Conservation (phyloP, 2,113 vertebrate genomes). For the Nothobranchius furzeri region DNA sequence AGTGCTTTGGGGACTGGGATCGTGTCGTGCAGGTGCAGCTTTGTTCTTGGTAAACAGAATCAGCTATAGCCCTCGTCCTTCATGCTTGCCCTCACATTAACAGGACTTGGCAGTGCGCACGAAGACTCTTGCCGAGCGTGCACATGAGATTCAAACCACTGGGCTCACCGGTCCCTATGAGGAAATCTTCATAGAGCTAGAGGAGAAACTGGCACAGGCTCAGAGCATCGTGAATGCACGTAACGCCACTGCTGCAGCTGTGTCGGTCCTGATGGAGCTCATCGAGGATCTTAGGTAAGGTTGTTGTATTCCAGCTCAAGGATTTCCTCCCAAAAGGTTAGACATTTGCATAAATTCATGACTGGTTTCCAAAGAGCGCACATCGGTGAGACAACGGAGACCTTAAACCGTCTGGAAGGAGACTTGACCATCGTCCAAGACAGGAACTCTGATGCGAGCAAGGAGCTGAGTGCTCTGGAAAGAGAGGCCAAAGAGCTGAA, state of each 20-base stretch:
- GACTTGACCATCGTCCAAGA: constrained; percentile 89
- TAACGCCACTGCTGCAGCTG: constrained; percentile 81
- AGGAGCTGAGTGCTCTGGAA: constrained; percentile 85
- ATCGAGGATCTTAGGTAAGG: constrained; percentile 89
- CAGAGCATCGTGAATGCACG: constrained; percentile 84
- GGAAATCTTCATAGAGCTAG: constrained; percentile 83
- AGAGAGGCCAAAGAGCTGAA: constrained; percentile 87
- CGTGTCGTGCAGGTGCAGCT: constrained; percentile 84
- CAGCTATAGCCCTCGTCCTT: background rate
- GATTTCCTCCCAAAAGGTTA: too few species aligned
- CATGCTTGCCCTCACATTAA: background rate
- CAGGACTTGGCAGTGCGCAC: constrained; percentile 87
- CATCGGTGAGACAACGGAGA: constrained; percentile 88
- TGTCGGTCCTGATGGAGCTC: constrained; percentile 81
- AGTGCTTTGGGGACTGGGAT: constrained; percentile 98
- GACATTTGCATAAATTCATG: too few species aligned
- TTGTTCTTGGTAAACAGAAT: background rate
- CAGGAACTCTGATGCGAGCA: constrained; percentile 89
- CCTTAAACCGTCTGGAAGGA: constrained; percentile 86
- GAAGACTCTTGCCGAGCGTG: constrained; percentile 79
- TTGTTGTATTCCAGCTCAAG: background rate
- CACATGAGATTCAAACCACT: constrained; percentile 85
- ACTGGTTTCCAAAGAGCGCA: constrained; percentile 64
- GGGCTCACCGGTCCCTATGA: constrained; percentile 87
- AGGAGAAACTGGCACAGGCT: constrained; percentile 84